These are phyloP conservation scores for Myopa tessellatipennis DNA, from an alignment of 2,888 invertebrate genomes.

Conservation along the genomic window DNA sequence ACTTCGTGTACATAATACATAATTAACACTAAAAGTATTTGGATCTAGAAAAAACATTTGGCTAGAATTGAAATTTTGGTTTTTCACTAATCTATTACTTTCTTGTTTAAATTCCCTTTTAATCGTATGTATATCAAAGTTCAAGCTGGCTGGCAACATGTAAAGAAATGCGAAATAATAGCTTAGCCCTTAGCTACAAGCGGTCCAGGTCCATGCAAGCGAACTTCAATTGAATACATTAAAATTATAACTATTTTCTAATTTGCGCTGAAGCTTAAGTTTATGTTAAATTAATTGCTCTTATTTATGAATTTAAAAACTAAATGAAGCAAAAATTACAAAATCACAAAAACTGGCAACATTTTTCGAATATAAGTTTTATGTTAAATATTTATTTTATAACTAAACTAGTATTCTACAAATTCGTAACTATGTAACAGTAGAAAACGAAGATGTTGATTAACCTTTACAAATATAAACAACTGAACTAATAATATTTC, in stretches of 20 bases:
- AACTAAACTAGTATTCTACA: constrained; percentile 10
- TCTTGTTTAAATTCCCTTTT: too few relatives aligned
- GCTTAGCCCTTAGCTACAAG: too few relatives aligned
- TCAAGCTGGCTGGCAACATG: not conserved
- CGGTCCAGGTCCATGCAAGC: not conserved
- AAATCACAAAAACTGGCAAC: constrained; percentile 11
- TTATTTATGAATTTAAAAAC: not conserved
- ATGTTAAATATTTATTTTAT: constrained; percentile 23
- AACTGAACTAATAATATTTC: too few relatives aligned
- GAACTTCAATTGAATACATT: not conserved
- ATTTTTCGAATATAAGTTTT: constrained; percentile 24
- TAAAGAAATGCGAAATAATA: too few relatives aligned
- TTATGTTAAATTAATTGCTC: constrained; percentile 2
- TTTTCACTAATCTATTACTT: not conserved
- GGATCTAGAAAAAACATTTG: not conserved
- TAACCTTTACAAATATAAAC: too few relatives aligned
- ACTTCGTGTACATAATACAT: constrained; percentile 2
- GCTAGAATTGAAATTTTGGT: not conserved
- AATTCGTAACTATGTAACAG: constrained; percentile 20
- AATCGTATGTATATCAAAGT: too few relatives aligned
- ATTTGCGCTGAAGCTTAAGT: constrained; percentile 8
- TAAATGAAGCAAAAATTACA: constrained; percentile 19
- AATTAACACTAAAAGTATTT: not conserved
- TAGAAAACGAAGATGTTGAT: constrained; percentile 14
- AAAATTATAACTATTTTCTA: not conserved